phyloP scores from a whole-genome alignment of 37 sponge, comb jelly and placozoan species.

The Hexactinellida sp. region DNA sequence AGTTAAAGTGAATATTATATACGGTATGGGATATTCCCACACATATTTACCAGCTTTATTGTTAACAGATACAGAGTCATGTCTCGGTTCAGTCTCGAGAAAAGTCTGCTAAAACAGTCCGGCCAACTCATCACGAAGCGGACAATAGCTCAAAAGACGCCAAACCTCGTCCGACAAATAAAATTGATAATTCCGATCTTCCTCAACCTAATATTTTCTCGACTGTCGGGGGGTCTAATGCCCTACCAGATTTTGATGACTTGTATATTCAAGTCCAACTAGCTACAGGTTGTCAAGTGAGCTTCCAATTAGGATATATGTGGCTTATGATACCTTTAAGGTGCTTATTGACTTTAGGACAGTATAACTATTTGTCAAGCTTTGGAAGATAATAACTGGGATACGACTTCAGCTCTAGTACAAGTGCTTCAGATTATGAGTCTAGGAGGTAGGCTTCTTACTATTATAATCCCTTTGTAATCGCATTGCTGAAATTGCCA shows the following conservation, averaged over 20 bases:
- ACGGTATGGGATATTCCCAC: no score
- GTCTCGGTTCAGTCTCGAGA: no score
- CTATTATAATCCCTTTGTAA: no score
- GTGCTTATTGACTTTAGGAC: background rate
- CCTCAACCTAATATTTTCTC: background rate
- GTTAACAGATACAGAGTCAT: no score
- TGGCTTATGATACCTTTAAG: background rate
- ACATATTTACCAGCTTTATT: no score
- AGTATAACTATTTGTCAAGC: background rate
- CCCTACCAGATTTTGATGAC: background rate
- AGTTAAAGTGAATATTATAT: background rate
- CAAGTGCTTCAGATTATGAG: conserved; percentile 1
- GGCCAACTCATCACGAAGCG: no score
- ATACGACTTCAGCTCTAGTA: background rate
- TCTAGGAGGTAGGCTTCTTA: background rate
- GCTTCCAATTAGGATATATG: background rate
- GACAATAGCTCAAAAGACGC: no score
- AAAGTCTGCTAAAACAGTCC: no score
- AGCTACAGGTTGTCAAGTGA: conserved; percentile 35
- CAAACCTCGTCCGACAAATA: no score
- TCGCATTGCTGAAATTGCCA: no score
- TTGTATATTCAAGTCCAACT: background rate
- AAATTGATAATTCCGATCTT: background rate
- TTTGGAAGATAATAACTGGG: conserved; percentile 9
- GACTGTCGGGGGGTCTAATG: background rate